Evolutionary conservation across 2,888 invertebrate genomes (phyloP).

Genomic region (Barypeithes pellucidus): DNA sequence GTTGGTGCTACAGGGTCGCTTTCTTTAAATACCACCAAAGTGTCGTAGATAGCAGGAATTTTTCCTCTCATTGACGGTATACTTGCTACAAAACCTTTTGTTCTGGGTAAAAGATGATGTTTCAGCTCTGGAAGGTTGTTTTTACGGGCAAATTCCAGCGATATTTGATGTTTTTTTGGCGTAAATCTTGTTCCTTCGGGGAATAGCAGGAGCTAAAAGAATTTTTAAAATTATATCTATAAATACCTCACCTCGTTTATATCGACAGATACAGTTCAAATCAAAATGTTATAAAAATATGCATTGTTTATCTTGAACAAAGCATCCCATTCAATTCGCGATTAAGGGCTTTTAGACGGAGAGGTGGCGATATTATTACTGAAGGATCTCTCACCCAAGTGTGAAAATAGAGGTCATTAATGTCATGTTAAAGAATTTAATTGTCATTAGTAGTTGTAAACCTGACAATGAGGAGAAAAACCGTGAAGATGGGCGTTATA

Average conservation of each 20-base stretch:
- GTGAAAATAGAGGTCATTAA: too few relatives aligned
- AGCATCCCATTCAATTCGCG: too few relatives aligned
- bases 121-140: slow-evolving; percentile 89
- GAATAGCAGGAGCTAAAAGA: slow-evolving; percentile 83
- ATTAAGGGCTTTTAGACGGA: too few relatives aligned
- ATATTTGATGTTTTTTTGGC: slow-evolving; percentile 87
- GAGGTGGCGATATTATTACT: too few relatives aligned
- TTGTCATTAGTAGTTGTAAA: too few relatives aligned
- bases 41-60: slow-evolving; percentile 88
- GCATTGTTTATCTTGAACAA: too few relatives aligned
- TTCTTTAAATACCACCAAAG: slow-evolving; percentile 82
- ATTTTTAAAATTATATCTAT: not conserved
- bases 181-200: slow-evolving; percentile 97
- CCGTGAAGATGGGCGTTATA: too few relatives aligned
- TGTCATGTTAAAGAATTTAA: too few relatives aligned
- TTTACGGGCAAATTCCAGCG: slow-evolving; percentile 89
- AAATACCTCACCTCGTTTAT: not conserved
- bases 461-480: too few relatives aligned
- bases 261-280: too few relatives aligned
- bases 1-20: slow-evolving; percentile 82
- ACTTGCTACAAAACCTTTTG: slow-evolving; percentile 94
- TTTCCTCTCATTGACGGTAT: slow-evolving; percentile 86
- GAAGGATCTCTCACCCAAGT: too few relatives aligned
- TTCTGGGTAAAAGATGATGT: slow-evolving; percentile 93
- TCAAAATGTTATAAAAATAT: too few relatives aligned